phyloP scores from a whole-genome alignment of 2,797 vertebrate genomes.

The Staurois parvus region DNA sequence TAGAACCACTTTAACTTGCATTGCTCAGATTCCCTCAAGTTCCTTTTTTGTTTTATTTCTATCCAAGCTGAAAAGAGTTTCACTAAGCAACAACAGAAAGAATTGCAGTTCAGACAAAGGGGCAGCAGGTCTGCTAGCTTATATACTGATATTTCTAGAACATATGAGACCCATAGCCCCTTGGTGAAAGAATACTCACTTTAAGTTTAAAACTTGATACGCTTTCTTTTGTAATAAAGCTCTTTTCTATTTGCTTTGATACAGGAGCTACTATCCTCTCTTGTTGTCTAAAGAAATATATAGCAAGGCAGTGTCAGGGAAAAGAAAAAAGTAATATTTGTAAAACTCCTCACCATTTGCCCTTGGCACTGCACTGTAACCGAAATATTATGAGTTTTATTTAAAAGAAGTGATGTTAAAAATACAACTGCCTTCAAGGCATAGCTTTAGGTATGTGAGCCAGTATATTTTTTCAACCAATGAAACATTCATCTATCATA shows the following conservation, averaged over 20 bases:
- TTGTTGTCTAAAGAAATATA: not conserved
- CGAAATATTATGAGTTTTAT: conserved; percentile 8
- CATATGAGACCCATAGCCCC: not conserved
- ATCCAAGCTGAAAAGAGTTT: not conserved
- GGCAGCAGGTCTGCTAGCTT: not conserved
- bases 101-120: not conserved
- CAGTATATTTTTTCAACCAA: not conserved
- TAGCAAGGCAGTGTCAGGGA: not conserved
- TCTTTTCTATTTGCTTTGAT: not conserved
- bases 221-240: not conserved
- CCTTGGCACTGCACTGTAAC: not conserved
- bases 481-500: not conserved
- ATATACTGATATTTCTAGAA: not conserved
- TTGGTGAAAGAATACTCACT: too few relatives aligned
- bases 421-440: not conserved
- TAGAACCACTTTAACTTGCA: too few relatives aligned
- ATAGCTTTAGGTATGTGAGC: not conserved
- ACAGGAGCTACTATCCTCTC: not conserved
- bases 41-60: not conserved
- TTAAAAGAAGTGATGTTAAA: not conserved
- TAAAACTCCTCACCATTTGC: not conserved
- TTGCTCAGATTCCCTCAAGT: too few relatives aligned
- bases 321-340: not conserved
- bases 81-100: too few relatives aligned
- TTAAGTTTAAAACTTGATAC: not conserved